phyloP scores from a whole-genome alignment of 2,888 invertebrate genomes.

The Heliconius hortense region DNA sequence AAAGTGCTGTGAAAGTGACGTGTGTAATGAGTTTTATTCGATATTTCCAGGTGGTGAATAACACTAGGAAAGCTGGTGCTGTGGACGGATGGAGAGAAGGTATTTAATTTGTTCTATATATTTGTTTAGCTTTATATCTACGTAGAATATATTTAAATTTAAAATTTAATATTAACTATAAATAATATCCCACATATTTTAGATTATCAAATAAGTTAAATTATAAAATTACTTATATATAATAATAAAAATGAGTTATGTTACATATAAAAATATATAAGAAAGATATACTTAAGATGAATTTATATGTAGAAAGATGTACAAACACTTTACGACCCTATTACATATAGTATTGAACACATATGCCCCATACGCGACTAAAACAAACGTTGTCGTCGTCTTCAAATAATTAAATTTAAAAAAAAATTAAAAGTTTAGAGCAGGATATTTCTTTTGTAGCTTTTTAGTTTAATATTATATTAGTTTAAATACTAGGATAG shows the following conservation, averaged over 20 bases:
- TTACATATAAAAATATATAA: background rate
- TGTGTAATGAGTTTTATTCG: constrained; percentile 48
- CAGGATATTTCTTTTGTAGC: too few relatives aligned
- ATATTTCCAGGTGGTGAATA: constrained; percentile 84
- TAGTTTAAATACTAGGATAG: too few relatives aligned
- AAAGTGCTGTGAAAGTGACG: constrained; percentile 54
- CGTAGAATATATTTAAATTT: background rate
- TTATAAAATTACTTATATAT: background rate
- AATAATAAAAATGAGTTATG: too few relatives aligned
- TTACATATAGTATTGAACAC: background rate
- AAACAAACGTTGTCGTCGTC: background rate
- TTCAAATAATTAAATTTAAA: too few relatives aligned
- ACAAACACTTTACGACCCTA: background rate
- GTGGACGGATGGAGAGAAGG: constrained; percentile 82
- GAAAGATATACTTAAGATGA: background rate
- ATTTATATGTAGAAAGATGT: background rate
- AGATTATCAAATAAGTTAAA: background rate
- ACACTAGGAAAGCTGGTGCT: constrained; percentile 83
- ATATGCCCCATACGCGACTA: background rate
- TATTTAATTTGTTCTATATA: constrained; percentile 44
- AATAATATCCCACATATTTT: background rate
- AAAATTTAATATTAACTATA: background rate
- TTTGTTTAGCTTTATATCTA: background rate
- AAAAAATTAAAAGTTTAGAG: too few relatives aligned
- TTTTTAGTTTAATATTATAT: background rate